Base-by-base conservation (phyloP, 1,140 invertebrate species). In the Drosophila subpulchrella region DNA sequence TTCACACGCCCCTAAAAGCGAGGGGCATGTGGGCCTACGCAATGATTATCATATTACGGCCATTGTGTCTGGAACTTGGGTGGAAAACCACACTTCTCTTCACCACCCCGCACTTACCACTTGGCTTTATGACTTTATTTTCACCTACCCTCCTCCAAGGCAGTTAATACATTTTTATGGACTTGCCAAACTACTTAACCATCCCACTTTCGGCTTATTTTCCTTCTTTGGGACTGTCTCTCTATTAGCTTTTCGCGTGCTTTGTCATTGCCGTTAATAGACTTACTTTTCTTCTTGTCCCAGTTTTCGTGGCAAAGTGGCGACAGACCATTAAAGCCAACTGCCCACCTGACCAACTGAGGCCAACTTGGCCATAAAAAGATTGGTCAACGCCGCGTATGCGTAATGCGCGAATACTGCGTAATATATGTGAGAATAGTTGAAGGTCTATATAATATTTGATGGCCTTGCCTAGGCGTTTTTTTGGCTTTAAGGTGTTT, bases 11-110 rank as follows among this genome's bases (percentile, higher is more conserved):
- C 67, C 58, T 13, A 30, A 47, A 17, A 38, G 65, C 17, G 20
- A 17, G 8, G 17, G n/a, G 27, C 32, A 62, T 70, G 48, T 71
- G 68, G 32, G 65, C 56, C 66, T 59, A 65, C 66, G 80, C 79
- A 88, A 89, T 88, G 83, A 88, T 88, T 89, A 89, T 89, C 83
- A 88, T 88, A 88, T 83, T 89, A 89, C 84, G 80, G 72, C 78
- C 80, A 77, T 76, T 83, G 62, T 41, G 47, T 34, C 62, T 78
- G 46, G 17, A 20, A 27, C 15, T 32, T 34, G 11, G 32, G 11
- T 15, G 47, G 47, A 20, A 34, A 34, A 34, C 58, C 41, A 57
- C 55, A 63, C 60, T 54, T 62, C 55, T 6, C 50, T n/a, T 12
- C 27, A 4, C n/a, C 41, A 17, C 17, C 10, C 27, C 60, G 17